phyloP scores from a whole-genome alignment of 2,888 invertebrate species.

The Urechis unicinctus region DNA sequence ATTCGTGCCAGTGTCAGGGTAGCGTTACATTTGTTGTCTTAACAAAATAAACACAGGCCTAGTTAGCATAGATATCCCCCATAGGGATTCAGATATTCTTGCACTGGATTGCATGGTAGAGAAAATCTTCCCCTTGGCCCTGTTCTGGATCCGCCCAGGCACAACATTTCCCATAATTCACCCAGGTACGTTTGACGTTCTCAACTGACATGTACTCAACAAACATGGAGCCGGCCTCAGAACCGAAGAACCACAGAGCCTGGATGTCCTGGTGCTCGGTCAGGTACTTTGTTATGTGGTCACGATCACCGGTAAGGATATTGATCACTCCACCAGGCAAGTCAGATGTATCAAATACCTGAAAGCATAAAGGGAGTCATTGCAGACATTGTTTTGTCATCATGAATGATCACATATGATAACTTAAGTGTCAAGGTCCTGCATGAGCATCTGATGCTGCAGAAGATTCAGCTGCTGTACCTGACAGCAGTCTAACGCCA shows the following conservation, averaged over 20 bases:
- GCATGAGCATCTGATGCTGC: no score
- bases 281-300: constrained; percentile 47
- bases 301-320: constrained; percentile 48
- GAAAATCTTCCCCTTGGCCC: constrained; percentile 49
- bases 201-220: constrained; percentile 49
- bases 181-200: constrained; percentile 51
- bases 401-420: no score
- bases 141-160: constrained; percentile 42
- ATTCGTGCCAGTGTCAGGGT: no score
- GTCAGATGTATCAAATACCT: constrained; percentile 53
- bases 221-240: constrained; percentile 45
- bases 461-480: constrained; percentile 29
- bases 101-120: constrained; percentile 46
- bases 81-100: constrained; percentile 53
- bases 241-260: constrained; percentile 49
- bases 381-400: no score
- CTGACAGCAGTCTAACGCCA: constrained; percentile 50
- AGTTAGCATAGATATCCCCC: constrained; percentile 53
- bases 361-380: constrained; percentile 6
- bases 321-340: constrained; percentile 52
- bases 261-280: constrained; percentile 50
- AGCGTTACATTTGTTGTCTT: no score
- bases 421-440: no score
- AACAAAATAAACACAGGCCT: no score
- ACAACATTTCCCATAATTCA: constrained; percentile 43